Evolutionary conservation across 1,140 invertebrate species (phyloP).

Genomic region (Helicoverpa zea): DNA sequence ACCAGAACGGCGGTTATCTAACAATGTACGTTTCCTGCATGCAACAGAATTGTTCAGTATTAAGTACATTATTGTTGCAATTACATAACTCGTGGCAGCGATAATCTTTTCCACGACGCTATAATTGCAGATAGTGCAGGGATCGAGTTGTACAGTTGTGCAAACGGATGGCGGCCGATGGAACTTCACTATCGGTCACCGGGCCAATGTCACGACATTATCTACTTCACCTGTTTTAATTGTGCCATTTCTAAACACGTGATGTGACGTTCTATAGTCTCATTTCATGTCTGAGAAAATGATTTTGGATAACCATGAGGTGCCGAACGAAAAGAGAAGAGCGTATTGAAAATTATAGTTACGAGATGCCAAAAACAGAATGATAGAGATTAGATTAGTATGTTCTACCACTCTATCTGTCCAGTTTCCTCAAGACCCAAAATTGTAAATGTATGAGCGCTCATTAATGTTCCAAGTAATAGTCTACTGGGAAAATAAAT

Average conservation of each 20-base stretch:
- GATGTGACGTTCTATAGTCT: too few relatives aligned
- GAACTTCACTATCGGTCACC: slow-evolving; percentile 61
- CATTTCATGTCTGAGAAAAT: too few relatives aligned
- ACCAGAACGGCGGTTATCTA: slow-evolving; percentile 38
- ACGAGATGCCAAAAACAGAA: too few relatives aligned
- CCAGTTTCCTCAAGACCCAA: too few relatives aligned
- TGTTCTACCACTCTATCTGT: too few relatives aligned
- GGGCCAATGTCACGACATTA: slow-evolving; percentile 69
- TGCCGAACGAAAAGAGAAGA: too few relatives aligned
- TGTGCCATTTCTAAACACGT: too few relatives aligned
- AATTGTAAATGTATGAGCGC: too few relatives aligned
- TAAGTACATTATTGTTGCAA: slow-evolving; percentile 43
- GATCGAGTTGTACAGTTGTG: slow-evolving; percentile 61
- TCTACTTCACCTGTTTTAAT: background rate
- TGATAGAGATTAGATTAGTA: too few relatives aligned
- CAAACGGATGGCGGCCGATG: slow-evolving; percentile 60
- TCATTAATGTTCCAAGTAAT: too few relatives aligned
- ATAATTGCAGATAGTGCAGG: slow-evolving; percentile 4
- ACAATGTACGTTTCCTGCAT: slow-evolving; percentile 46
- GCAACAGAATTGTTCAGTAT: slow-evolving; percentile 38
- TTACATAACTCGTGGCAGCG: slow-evolving; percentile 42
- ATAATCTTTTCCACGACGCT: slow-evolving; percentile 44
- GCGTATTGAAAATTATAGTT: too few relatives aligned
- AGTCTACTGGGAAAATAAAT: background rate
- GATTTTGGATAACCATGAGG: too few relatives aligned